Conservation (phyloP, 2,113 vertebrate species). For the Ceyx melanurus region DNA sequence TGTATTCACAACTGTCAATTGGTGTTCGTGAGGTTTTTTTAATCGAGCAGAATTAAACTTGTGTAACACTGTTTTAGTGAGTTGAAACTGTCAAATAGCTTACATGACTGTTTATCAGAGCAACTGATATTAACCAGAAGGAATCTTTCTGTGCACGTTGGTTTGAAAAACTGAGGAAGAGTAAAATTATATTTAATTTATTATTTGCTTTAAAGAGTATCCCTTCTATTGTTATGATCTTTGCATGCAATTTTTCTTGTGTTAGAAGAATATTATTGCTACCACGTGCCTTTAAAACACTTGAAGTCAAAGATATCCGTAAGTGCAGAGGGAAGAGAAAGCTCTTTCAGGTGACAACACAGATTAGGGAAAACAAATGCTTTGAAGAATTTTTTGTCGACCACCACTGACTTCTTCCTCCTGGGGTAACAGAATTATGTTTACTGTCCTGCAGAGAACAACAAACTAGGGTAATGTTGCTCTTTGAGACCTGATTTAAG, state of each 20-base stretch:
- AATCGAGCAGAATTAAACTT: background rate
- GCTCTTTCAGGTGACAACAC: background rate
- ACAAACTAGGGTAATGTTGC: background rate
- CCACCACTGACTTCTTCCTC: background rate
- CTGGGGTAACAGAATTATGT: background rate
- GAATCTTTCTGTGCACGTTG: background rate
- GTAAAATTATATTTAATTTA: background rate
- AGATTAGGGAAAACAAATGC: background rate
- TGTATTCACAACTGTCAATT: background rate
- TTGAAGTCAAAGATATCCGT: background rate
- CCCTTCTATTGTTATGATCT: background rate
- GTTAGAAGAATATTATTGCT: background rate
- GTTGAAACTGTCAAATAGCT: slow-evolving; percentile 6
- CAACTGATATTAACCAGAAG: background rate
- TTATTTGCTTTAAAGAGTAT: background rate
- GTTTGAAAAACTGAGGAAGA: background rate
- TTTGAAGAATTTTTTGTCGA: background rate
- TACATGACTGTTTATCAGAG: background rate
- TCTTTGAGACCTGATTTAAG: slow-evolving; percentile 5
- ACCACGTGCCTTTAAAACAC: background rate
- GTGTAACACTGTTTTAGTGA: background rate
- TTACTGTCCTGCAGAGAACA: background rate
- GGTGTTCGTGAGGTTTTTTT: background rate
- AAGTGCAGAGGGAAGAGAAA: background rate
- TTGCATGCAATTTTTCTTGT: background rate